Evolutionary conservation across 2,888 invertebrate genomes (phyloP), one percentile per base, ranked within the genome.

Genomic region (Coelinius sp.): DNA sequence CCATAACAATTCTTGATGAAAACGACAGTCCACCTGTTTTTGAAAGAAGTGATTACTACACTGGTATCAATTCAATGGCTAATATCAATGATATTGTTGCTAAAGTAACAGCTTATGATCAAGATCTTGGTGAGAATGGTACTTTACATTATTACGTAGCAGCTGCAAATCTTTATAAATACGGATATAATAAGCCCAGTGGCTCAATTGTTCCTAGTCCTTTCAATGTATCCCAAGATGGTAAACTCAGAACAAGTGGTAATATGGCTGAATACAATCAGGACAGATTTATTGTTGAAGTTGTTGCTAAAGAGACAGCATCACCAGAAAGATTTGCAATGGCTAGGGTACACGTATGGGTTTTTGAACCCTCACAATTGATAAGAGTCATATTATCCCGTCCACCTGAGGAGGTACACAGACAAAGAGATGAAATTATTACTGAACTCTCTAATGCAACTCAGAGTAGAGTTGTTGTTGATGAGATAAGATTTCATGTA

Each of bases 181-280:
- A 92, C 78, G 94, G 94, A 0, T 93, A 93, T 0, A 91, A 91
- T 25, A 91, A 92, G 81, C 92, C 94, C 22, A 94, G 94, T 2
- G 96, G 96, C 0, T 95, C 95, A 0, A 94, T 97, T 20, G 94
- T 96, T 20, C 96, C 96, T 0, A 95, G 95, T 46, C 97, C 97
- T 0, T 97, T 97, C 82, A 93, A 93, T 75, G 92, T 95, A 4
- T 92, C 92, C 0, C 91, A 92, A 66, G 91, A 91, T 78, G 95
- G 95, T 77, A 88, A 91, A 86, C 88, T 95, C 27, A 90, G 91
- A 73, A 96, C 96, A 0, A 93, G 95, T 0, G 92, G 93, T 31
- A 94, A 94, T 81, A 93, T 97, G 92, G 93, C 95, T 0, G 96
- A 97, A 83, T 97, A 96, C 86, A 95, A 95, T 83, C 95, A 96